Percentiles rank a stretch among this genome's conserved stretches.
Evolutionary conservation across 64 coral and sea anemone species (phyloP).

Genomic region (Actinia tenebrosa): DNA sequence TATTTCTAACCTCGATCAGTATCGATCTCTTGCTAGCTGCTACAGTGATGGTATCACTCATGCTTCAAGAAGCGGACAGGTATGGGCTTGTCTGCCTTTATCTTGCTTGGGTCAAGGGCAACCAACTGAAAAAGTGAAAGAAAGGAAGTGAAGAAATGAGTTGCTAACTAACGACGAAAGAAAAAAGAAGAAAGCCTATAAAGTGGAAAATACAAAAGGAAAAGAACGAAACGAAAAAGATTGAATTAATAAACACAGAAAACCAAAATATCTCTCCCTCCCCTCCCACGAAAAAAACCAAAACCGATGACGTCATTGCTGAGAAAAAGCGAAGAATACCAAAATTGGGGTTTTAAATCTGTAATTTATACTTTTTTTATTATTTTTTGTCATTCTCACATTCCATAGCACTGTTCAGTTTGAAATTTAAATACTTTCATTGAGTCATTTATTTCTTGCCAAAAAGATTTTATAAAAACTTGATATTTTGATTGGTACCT

Average conservation of each 20-base stretch:
- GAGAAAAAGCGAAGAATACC: background rate
- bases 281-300: background rate
- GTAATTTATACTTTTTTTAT: background rate
- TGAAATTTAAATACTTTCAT: background rate
- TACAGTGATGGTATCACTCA: background rate
- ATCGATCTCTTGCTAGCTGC: background rate
- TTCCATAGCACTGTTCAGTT: background rate
- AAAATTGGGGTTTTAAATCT: background rate
- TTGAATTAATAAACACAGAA: background rate
- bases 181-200: background rate
- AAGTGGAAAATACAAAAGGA: background rate
- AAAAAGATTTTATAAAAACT: background rate
- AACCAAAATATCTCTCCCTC: background rate
- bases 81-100: conserved; percentile 18
- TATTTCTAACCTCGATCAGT: background rate
- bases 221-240: background rate
- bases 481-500: background rate
- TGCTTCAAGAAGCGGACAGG: conserved; percentile 20
- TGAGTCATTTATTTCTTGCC: background rate
- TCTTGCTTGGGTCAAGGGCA: conserved; percentile 25
- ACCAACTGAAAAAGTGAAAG: conserved; percentile 8
- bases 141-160: background rate
- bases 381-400: background rate
- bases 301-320: background rate
- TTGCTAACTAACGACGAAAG: background rate